Evolutionary conservation across 2,113 vertebrate genomes (phyloP).

Genomic region (Pagrus major): DNA sequence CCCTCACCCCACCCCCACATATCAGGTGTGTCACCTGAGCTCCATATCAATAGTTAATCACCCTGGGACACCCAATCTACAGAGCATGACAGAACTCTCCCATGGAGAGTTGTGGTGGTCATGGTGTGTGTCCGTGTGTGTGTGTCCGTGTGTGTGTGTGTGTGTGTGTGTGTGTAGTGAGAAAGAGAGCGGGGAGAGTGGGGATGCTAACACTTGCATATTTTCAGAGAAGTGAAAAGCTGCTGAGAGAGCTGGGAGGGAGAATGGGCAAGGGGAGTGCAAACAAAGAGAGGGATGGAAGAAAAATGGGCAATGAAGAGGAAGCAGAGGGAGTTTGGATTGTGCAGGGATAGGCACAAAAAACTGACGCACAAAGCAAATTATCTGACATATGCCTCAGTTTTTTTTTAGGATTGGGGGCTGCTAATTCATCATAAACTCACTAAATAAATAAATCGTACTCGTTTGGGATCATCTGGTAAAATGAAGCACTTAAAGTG

Average conservation of each 20-base stretch:
- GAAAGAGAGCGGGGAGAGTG: neutral
- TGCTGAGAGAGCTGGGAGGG: constrained; percentile 27
- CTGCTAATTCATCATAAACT: constrained; percentile 12
- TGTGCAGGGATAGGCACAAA: neutral
- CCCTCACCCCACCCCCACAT: constrained; percentile 42
- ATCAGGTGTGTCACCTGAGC: constrained; percentile 82
- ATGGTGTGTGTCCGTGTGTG: constrained; percentile 28
- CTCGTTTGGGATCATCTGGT: neutral
- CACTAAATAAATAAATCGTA: constrained; percentile 1
- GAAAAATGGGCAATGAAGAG: constrained; percentile 2
- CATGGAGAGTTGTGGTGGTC: constrained; percentile 47
- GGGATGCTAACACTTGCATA: constrained; percentile 20
- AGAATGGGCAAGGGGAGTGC: neutral
- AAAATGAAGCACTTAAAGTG: neutral
- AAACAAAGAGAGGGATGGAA: constrained; percentile 20
- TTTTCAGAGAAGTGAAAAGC: constrained; percentile 26
- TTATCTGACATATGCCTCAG: neutral
- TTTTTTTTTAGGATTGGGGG: too few relatives aligned
- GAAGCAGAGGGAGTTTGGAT: constrained; percentile 8
- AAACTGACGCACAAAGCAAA: constrained; percentile 17
- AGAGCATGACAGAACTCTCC: constrained; percentile 73
- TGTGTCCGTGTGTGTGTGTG: constrained; percentile 27
- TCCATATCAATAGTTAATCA: constrained; percentile 82
- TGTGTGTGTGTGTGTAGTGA: constrained; percentile 23
- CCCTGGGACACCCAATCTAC: constrained; percentile 82